phyloP scores from a whole-genome alignment of 2,888 invertebrate species.

The Tenthredo livida region DNA sequence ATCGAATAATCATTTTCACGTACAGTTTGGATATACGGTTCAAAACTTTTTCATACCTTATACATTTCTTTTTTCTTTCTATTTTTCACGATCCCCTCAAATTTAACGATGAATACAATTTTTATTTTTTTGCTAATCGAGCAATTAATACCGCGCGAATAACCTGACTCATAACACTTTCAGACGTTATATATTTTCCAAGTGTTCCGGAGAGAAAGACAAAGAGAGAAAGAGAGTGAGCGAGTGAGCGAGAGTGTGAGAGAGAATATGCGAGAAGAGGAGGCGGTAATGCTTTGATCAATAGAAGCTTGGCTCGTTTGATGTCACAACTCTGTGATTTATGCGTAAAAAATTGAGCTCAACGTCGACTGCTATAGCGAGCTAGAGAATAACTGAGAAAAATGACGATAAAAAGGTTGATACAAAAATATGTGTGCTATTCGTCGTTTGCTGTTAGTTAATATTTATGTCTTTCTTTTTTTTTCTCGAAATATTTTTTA shows the following conservation, averaged over 20 bases:
- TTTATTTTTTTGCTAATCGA: neutral
- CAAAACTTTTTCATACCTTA: neutral
- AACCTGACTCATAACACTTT: neutral
- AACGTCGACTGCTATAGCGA: neutral
- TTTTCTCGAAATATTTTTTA: constrained; percentile 36
- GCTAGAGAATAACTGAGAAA: constrained; percentile 10
- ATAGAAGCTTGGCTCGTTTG: constrained; percentile 41
- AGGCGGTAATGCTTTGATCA: constrained; percentile 45
- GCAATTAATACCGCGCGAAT: constrained; percentile 2
- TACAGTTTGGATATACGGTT: neutral
- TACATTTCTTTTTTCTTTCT: neutral
- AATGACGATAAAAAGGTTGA: neutral
- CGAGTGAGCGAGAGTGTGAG: neutral
- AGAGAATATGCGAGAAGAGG: neutral
- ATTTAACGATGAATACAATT: neutral
- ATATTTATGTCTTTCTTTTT: neutral
- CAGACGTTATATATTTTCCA: constrained; percentile 10
- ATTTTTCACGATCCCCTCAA: neutral
- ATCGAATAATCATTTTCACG: neutral
- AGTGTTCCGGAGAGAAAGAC: constrained; percentile 11
- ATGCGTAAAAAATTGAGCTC: constrained; percentile 21
- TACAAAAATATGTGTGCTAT: constrained; percentile 19
- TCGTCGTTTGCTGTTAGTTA: neutral
- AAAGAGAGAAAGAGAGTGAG: neutral
- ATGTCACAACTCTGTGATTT: constrained; percentile 35